Conservation (phyloP, 2,888 invertebrate species). For the Himalopsyche tibetana region DNA sequence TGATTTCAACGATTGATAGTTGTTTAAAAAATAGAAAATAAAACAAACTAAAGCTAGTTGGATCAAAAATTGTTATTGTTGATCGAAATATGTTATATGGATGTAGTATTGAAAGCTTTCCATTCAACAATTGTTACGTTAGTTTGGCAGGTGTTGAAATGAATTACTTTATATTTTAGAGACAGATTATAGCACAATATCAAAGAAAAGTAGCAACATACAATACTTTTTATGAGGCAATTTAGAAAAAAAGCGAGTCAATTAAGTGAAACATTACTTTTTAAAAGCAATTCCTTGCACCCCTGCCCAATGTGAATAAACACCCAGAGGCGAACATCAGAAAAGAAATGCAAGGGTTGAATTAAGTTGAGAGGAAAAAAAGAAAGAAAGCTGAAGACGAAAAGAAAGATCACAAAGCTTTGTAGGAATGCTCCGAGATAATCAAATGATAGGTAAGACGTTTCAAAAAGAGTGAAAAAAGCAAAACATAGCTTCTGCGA, state of each 20-base stretch:
- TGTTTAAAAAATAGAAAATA: too few species aligned
- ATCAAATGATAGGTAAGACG: slow-evolving; percentile 34
- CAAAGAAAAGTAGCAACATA: neutral
- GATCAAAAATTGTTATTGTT: too few species aligned
- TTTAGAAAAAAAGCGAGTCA: neutral
- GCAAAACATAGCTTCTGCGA: slow-evolving; percentile 31
- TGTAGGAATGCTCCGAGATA: slow-evolving; percentile 12
- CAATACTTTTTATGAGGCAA: neutral
- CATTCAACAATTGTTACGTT: too few species aligned
- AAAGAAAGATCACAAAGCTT: slow-evolving; percentile 31
- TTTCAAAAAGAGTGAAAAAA: slow-evolving; percentile 26
- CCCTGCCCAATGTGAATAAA: neutral
- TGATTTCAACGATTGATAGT: too few species aligned
- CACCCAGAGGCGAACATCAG: slow-evolving; percentile 20
- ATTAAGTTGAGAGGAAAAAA: slow-evolving; percentile 16
- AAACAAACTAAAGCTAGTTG: too few species aligned
- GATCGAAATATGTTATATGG: too few species aligned
- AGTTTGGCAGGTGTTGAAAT: too few species aligned
- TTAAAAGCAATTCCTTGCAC: neutral
- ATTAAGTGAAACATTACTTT: neutral
- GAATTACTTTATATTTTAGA: too few species aligned
- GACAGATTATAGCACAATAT: neutral
- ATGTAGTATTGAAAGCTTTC: too few species aligned
- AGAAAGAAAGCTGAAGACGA: slow-evolving; percentile 1
- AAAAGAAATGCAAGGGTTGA: slow-evolving; percentile 27